A percentile compares a stretch with the other conserved stretches of the same genome.
Conservation (phyloP, 2,888 invertebrate genomes). For the Drosophila cognata region DNA sequence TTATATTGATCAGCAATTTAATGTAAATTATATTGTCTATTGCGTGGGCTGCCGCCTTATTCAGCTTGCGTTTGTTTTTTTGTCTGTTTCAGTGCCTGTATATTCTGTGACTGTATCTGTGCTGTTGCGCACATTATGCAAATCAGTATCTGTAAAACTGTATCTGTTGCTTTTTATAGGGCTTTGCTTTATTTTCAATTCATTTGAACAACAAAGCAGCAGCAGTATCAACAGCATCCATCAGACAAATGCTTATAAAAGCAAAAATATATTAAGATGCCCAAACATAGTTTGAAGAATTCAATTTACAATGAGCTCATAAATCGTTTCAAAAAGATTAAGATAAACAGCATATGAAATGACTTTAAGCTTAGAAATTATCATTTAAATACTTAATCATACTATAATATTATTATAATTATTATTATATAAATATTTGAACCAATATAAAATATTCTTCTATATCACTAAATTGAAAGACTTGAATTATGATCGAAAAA, state of each 20-base stretch:
- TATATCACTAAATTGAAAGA: not conserved
- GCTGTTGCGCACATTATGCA: conserved; percentile 65
- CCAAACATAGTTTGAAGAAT: conserved; percentile 5
- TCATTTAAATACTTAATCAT: too few species aligned
- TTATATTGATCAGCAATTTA: conserved; percentile 80
- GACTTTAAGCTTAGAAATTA: not conserved
- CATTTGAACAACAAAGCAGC: conserved; percentile 32
- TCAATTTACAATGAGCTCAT: not conserved
- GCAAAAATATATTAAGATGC: not conserved
- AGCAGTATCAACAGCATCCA: conserved; percentile 5
- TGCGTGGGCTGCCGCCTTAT: conserved; percentile 34
- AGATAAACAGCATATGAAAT: not conserved
- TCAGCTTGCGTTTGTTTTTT: conserved; percentile 24
- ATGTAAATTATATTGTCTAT: conserved; percentile 78
- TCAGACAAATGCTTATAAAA: conserved; percentile 13
- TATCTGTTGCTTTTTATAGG: conserved; percentile 76
- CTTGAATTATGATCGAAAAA: not conserved
- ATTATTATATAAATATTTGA: not conserved
- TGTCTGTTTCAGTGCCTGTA: conserved; percentile 18
- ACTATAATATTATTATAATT: too few species aligned
- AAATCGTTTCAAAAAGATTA: not conserved
- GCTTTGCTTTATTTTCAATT: conserved; percentile 68
- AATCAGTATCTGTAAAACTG: conserved; percentile 61
- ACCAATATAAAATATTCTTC: not conserved
- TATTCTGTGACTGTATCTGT: conserved; percentile 25